Percentiles rank a stretch among this genome's conserved stretches.
phyloP scores from a whole-genome alignment of 1,140 invertebrate genomes.

The Magallana gigas region DNA sequence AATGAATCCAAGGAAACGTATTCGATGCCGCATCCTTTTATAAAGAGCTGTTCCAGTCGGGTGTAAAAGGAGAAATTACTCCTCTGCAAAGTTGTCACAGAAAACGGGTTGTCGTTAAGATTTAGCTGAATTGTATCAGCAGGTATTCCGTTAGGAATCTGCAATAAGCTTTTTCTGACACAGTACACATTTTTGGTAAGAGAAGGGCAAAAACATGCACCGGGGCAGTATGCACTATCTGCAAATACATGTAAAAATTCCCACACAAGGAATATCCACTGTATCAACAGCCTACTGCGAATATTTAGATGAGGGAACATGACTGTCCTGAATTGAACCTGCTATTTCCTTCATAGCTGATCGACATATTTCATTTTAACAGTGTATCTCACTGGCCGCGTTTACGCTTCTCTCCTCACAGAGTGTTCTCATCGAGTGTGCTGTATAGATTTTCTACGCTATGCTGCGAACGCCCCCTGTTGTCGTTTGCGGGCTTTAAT shows the following conservation, averaged over 20 bases:
- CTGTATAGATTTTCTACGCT: conserved; percentile 25
- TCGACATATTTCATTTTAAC: conserved; percentile 31
- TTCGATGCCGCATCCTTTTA: conserved; percentile 77
- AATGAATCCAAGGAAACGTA: conserved; percentile 75
- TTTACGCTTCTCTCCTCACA: not conserved
- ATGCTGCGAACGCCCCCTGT: conserved; percentile 30
- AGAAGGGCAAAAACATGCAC: conserved; percentile 75
- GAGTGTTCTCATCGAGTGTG: not conserved
- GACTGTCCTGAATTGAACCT: conserved; percentile 39
- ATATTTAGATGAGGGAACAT: conserved; percentile 47
- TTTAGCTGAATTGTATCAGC: conserved; percentile 73
- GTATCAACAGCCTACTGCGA: conserved; percentile 4
- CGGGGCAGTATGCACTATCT: conserved; percentile 67
- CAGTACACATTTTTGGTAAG: conserved; percentile 76
- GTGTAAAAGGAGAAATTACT: conserved; percentile 73
- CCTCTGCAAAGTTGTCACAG: conserved; percentile 63
- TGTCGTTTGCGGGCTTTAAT: conserved; percentile 31
- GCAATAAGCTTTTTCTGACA: conserved; percentile 69
- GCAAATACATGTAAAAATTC: conserved; percentile 42
- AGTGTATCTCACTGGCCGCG: not conserved
- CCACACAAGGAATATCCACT: conserved; percentile 33
- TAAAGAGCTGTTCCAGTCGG: conserved; percentile 73
- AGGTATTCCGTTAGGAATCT: conserved; percentile 76
- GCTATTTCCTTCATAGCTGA: conserved; percentile 36
- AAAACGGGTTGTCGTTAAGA: conserved; percentile 76